Evolutionary conservation across 2,888 invertebrate genomes (phyloP), one percentile per base, ranked within the genome.

Genomic region (Lithophane leautieri): DNA sequence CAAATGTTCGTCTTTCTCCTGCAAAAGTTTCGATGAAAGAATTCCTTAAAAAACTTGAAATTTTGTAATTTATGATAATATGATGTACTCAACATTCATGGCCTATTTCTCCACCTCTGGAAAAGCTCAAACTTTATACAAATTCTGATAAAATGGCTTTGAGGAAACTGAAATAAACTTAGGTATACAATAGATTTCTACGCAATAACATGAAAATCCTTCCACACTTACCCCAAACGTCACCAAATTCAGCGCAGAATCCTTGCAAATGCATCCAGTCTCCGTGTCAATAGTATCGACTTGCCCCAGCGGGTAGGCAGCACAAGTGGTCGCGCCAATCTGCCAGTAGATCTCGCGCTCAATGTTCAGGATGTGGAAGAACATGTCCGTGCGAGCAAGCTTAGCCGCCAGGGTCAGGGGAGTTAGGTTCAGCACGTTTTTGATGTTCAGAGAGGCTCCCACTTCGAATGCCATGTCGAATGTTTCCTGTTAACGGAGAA

Each of bases 321-420:
- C 99, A 93, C 99, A 99, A 0, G 99, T 99, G 8, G 99, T 99
- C 81, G 99, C 98, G 0, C 99, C 99, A 86, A 99, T 98, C 93
- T 99, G 99, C 99, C 99, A 99, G 93, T 99, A 99, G 86, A 99
- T 99, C 95, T 99, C 99, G 50, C 99, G 95, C 92, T 99, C 99
- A 81, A 99, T 98, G 94, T 99, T 99, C 91, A 99, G 97, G 86
- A 99, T 99, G 91, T 99, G 99, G 91, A 99, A 99, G 95, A 99
- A 99, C 97, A 99, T 98, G 93, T 99, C 99, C 34, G 98, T 98
- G 66, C 98, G 97, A 0, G 99, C 99, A 86, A 99, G 94, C 94
- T 99, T 99, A 0, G 99, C 99, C 0, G 99, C 98, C 86, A 99
- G 93, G 0, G 99, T 99, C 70, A 99, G 93, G 0, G 99, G 99